Evolutionary conservation across 2,113 vertebrate genomes (phyloP), one percentile per base, ranked within the genome.

Genomic region (Nycticebus coucang): DNA sequence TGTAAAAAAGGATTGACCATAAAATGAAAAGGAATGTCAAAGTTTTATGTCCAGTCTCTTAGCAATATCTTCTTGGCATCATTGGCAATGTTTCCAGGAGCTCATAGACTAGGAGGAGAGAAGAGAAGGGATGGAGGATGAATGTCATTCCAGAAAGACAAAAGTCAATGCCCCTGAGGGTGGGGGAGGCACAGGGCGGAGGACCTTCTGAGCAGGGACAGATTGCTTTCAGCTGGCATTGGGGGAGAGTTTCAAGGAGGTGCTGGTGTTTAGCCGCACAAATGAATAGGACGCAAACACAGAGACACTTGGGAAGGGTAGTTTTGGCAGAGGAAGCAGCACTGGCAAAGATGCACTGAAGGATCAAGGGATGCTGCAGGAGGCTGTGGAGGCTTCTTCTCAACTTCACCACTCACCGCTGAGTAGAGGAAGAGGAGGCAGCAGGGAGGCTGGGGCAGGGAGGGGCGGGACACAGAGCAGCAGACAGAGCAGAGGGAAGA

Each of bases 401-500:
- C 15, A 14, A 15, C 9, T 8, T 55, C 13, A 17, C 0, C 10
- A 3, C 22, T 30, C 10, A 3, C 22, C 24, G 6, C 5, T 17
- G 24, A n/a, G 15, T 14, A 17, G 41, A 33, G 28, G 64, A 55
- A 26, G 11, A 57, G 24, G 9, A 50, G 45, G 21, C 33, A 5
- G 13, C 33, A 1, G 1, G 1, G 55, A 85, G 69, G 50, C 69
- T 45, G 21, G 7, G 18, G 4, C 7, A 7, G 15, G 15, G 4
- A 33, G 13, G 35, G 4, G 0, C 1, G 22, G 33, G 7, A 8
- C 60, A 7, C n/a, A 75, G 60, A 71, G 24, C 1, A 18, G 55
- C 41, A 35, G 55, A 4, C 9, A 12, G 35, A 53, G 33, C 64
- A 7, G 12, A 18, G n/a, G n/a, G 75, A 50, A 30, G 5, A 2